Evolutionary conservation across 2,888 invertebrate genomes (phyloP), one percentile per base, ranked within the genome.

Genomic region (Andrena bicolor): DNA sequence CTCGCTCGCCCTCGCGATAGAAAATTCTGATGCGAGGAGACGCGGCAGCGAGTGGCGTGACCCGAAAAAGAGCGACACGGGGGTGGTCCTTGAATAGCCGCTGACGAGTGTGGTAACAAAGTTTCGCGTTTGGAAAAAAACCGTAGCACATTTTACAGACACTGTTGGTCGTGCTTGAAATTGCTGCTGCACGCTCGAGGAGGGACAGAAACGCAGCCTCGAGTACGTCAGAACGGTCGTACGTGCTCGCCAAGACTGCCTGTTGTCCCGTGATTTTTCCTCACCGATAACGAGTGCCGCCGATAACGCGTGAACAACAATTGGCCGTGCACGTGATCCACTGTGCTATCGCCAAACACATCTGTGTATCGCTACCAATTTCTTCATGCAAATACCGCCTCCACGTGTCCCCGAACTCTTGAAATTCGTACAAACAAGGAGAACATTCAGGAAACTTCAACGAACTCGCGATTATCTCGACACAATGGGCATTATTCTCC

Each of bases 21-120:
- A 26, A 72, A 51, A 63, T 72, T 72, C 71, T 72, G 63, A 72
- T 64, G 26, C 32, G 26, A 26, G 35, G 30, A 30, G 61, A n/a
- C 28, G 23, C 35, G 10, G 26, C 28, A n/a, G 13, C 8, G 70
- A 13, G 13, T 20, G 71, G 13, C 58, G 32, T 30, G 63, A 3
- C 28, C 28, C 58, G 41, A 70, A 70, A 69, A 58, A 41, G n/a
- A n/a, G 41, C 20, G 69, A 13, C 26, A 30, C 64, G 35, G 10
- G 26, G n/a, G 13, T 1, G 49, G 53, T 16, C 35, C 35, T 35
- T 77, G 77, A 77, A 77, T 77, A 72, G 77, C 30, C 10, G 65
- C 51, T 77, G 77, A 77, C 65, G 77, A 77, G 77, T 65, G 28
- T 26, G 26, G 28, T 77, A 77, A 77, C 72, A 66, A 65, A 58